Base-by-base conservation (phyloP, 1,140 invertebrate species). In the Bemisia tabaci region DNA sequence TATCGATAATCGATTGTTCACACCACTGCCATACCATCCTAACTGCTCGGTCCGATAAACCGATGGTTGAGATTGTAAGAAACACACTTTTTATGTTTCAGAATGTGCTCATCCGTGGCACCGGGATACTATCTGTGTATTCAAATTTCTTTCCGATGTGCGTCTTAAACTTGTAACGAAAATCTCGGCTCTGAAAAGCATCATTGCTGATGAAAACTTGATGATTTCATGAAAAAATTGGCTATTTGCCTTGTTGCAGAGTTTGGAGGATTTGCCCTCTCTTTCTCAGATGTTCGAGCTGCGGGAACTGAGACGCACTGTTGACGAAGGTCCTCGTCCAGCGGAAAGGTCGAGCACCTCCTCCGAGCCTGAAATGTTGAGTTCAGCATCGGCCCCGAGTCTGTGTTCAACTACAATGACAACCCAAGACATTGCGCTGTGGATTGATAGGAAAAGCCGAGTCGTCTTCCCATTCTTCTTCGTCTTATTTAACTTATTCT, bases 361-460 rank as follows among this genome's bases (percentile, higher is more conserved):
- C 5, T 48, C 33, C 5, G 33, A 48, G 17, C 17, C 33, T 9
- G 33, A 48, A 48, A 48, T 48, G 17, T 9, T 17, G 5, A 9
- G 5, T 9, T 9, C 33, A 48, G 5, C 33, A 48, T 9, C 33
- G 5, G 17, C 5, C 5, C 5, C 33, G 33, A 48, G 33, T 17
- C 5, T 17, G 33, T 5, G 33, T 17, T 9, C 33, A 48, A 48
- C 67, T 17, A 68, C 87, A 0, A 88, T 91, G 82, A 90, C 88
- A 0, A 87, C 89, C 0, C 88, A 91, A 69, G 86, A 91, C 74
- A 89, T 91, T 62, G 86, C 90, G 65, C 87, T 87, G 59, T 91
- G 89, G 88, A 90, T 93, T 60, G 91, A 92, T 76, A 85, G 81
- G 69, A 82, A 88, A 9, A 88, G 89, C 21, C 81, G 90, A 26